Conservation (phyloP, 2,888 invertebrate species). For the Eupithecia abbreviata region DNA sequence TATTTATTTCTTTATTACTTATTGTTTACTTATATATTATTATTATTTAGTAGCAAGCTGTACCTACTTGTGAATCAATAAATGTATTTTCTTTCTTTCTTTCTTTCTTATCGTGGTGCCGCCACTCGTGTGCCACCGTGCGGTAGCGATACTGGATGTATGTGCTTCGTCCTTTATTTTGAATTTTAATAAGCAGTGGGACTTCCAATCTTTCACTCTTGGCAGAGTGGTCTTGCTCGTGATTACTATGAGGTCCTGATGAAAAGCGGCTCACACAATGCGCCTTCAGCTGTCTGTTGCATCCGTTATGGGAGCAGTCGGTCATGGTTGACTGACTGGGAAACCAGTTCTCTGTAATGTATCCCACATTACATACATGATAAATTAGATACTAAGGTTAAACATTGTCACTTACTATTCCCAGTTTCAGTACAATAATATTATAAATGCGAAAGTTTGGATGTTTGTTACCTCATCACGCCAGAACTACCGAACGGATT, state of each 20-base stretch:
- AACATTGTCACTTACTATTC: neutral
- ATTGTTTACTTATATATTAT: no score
- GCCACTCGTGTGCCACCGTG: no score
- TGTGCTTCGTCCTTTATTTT: neutral
- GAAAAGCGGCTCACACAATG: neutral
- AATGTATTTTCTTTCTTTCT: no score
- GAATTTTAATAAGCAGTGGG: neutral
- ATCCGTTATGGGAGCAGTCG: conserved; percentile 1
- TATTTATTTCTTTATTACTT: no score
- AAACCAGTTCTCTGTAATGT: neutral
- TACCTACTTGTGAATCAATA: no score
- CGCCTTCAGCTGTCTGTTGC: neutral
- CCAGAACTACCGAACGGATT: no score
- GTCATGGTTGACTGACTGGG: neutral
- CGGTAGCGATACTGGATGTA: no score
- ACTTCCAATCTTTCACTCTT: neutral
- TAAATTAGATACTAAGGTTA: neutral
- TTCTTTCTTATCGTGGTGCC: no score
- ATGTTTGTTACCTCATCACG: no score
- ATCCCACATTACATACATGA: neutral
- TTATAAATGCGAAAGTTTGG: no score
- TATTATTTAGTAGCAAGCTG: no score
- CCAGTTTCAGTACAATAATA: neutral
- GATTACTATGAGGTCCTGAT: neutral
- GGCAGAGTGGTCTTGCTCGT: neutral